These are phyloP conservation scores for Drosophila simulans DNA, from an alignment of 1,140 invertebrate species.

Conservation along the genomic window DNA sequence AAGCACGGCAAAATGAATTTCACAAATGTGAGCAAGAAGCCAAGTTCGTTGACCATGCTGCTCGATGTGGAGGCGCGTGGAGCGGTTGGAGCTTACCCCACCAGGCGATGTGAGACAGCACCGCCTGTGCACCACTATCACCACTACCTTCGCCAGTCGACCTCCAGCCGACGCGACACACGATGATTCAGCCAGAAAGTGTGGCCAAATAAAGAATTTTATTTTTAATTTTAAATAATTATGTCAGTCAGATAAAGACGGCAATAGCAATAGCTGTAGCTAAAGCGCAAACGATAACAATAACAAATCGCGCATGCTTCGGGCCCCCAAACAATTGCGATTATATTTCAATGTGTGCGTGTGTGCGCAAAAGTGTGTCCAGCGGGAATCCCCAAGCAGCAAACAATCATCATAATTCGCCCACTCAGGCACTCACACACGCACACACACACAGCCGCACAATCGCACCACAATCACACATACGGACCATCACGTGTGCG, in stretches of 20 bases:
- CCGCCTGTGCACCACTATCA: not conserved
- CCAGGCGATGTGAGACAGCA: not conserved
- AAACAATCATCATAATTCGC: slow-evolving; percentile 24
- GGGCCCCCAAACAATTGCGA: slow-evolving; percentile 51
- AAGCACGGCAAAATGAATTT: slow-evolving; percentile 43
- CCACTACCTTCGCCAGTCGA: not conserved
- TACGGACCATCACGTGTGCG: too few species aligned
- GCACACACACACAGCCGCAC: not conserved
- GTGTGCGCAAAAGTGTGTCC: slow-evolving; percentile 12
- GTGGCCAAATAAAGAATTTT: slow-evolving; percentile 49
- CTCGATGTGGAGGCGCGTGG: slow-evolving; percentile 35
- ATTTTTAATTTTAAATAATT: slow-evolving; percentile 76
- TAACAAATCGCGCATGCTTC: slow-evolving; percentile 63
- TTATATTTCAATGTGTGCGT: not conserved
- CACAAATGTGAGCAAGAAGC: slow-evolving; percentile 67
- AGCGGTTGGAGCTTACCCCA: slow-evolving; percentile 37
- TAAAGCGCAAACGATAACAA: slow-evolving; percentile 9
- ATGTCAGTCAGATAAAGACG: slow-evolving; percentile 61
- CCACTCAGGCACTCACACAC: not conserved
- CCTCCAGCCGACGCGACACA: slow-evolving; percentile 6
- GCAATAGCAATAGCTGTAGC: slow-evolving; percentile 4
- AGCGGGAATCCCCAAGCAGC: slow-evolving; percentile 52
- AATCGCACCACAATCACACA: slow-evolving; percentile 1
- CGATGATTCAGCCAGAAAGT: slow-evolving; percentile 70
- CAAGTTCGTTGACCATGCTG: slow-evolving; percentile 73